A percentile compares a stretch with the other conserved stretches of the same genome.
Evolutionary conservation across 2,888 invertebrate genomes (phyloP).

Genomic region (Agrochola lychnidis): DNA sequence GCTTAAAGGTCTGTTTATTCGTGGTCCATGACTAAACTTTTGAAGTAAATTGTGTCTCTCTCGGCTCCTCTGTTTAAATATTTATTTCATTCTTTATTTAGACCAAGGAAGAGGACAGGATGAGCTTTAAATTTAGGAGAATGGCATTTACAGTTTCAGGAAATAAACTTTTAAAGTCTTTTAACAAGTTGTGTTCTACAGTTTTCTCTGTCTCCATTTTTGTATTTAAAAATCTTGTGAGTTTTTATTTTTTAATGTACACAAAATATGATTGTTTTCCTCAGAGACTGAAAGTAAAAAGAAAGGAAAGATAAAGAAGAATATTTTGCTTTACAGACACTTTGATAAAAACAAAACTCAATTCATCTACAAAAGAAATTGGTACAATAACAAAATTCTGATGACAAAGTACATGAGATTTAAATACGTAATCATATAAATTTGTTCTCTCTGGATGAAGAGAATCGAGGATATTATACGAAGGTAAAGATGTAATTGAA

Average conservation of each 20-base stretch:
- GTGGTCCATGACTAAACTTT: slow-evolving; percentile 75
- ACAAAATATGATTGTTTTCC: neutral
- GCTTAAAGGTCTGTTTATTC: slow-evolving; percentile 73
- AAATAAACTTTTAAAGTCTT: slow-evolving; percentile 23
- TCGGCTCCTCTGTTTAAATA: slow-evolving; percentile 54
- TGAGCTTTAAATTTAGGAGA: slow-evolving; percentile 30
- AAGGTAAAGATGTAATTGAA: slow-evolving; percentile 68
- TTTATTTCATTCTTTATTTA: slow-evolving; percentile 61
- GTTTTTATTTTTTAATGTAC: neutral
- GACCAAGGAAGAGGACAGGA: slow-evolving; percentile 19
- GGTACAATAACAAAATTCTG: slow-evolving; percentile 37
- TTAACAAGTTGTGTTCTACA: neutral
- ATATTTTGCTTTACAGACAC: neutral
- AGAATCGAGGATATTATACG: slow-evolving; percentile 48
- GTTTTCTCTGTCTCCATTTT: neutral
- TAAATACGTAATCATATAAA: slow-evolving; percentile 51
- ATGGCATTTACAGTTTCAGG: slow-evolving; percentile 29
- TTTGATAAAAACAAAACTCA: slow-evolving; percentile 5
- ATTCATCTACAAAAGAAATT: slow-evolving; percentile 44
- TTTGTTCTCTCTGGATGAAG: slow-evolving; percentile 36
- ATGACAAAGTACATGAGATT: slow-evolving; percentile 49
- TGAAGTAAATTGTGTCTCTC: slow-evolving; percentile 70
- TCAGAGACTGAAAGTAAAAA: too few relatives aligned
- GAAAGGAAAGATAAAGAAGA: neutral
- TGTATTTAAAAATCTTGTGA: neutral